Conservation (phyloP, 2,888 invertebrate species). For the Drosophila phalerata region DNA sequence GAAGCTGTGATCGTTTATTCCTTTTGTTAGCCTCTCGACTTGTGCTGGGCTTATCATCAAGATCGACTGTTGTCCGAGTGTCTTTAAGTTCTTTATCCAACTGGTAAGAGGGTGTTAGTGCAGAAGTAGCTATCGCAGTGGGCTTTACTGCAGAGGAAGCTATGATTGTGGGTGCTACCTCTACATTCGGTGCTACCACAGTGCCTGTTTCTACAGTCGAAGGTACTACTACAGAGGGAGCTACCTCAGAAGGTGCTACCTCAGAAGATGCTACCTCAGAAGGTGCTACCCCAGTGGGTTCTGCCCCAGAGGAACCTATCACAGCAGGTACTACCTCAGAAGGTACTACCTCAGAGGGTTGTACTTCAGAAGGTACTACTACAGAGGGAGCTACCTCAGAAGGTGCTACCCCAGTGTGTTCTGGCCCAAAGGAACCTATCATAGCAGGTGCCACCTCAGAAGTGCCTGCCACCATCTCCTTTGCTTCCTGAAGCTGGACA, state of each 20-base stretch:
- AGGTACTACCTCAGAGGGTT: too few species aligned
- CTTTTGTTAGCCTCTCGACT: slow-evolving; percentile 56
- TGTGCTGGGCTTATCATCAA: slow-evolving; percentile 60
- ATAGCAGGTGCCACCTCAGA: not conserved
- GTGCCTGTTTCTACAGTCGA: too few species aligned
- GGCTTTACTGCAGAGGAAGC: too few species aligned
- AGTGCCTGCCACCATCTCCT: not conserved
- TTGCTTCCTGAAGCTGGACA: too few species aligned
- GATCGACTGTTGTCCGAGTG: not conserved
- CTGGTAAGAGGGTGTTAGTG: not conserved
- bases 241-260: too few species aligned
- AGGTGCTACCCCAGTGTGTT: too few species aligned
- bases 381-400: not conserved
- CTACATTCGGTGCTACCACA: too few species aligned
- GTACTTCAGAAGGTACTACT: too few species aligned
- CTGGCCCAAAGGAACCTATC: not conserved
- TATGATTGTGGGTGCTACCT: not conserved
- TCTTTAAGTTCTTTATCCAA: not conserved
- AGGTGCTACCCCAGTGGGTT: not conserved
- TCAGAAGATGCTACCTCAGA: too few species aligned
- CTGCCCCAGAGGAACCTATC: not conserved
- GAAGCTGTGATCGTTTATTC: slow-evolving; percentile 53
- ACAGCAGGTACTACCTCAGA: not conserved
- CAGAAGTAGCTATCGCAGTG: too few species aligned
- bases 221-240: not conserved